Evolutionary conservation across 2,113 vertebrate species (phyloP).

Genomic region (Phasianus colchicus): DNA sequence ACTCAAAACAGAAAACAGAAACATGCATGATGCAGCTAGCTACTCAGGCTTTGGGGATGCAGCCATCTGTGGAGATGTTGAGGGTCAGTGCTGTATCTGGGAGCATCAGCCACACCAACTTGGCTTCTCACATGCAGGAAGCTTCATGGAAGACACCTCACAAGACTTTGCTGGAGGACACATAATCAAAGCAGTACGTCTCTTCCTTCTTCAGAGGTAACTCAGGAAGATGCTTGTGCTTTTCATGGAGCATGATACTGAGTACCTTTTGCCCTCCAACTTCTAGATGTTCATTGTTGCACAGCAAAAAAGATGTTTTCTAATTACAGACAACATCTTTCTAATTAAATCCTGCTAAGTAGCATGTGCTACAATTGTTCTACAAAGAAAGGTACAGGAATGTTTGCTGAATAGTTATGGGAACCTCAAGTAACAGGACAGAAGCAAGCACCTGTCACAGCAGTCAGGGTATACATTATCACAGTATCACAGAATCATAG

Average conservation of each 20-base stretch:
- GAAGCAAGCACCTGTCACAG: not conserved
- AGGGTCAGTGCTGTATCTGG: accelerated
- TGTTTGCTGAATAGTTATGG: not conserved
- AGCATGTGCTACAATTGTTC: not conserved
- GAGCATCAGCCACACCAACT: not conserved
- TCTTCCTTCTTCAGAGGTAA: not conserved
- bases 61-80: not conserved
- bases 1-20: not conserved
- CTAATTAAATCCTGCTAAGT: not conserved
- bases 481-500: too few species aligned
- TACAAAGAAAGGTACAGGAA: not conserved
- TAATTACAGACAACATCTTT: not conserved
- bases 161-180: too few species aligned
- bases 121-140: accelerated
- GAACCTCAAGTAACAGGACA: not conserved
- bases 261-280: not conserved
- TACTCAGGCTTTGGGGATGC: not conserved
- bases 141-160: not conserved
- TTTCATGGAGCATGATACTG: accelerated
- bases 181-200: not conserved
- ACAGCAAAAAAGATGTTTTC: not conserved
- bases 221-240: not conserved
- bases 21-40: too few species aligned
- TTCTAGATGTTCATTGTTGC: not conserved
- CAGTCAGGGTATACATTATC: not conserved